Percentiles rank a stretch among this genome's conserved stretches.
phyloP scores from a whole-genome alignment of 2,113 vertebrate species.

The Antennarius striatus region DNA sequence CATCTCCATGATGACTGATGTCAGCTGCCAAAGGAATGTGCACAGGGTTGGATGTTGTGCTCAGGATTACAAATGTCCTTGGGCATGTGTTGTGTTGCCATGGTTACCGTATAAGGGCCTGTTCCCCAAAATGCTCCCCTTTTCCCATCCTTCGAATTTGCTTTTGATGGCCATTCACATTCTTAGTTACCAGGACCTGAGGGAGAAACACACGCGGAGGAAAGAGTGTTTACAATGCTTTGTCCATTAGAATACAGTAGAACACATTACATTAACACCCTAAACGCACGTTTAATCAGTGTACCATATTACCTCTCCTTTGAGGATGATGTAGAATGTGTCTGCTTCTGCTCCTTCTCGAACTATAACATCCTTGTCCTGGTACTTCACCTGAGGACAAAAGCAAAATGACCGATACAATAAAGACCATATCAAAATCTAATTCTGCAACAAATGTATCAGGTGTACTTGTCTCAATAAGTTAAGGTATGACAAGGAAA shows the following conservation, averaged over 20 bases:
- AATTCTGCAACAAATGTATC: no score
- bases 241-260: no score
- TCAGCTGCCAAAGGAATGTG: no score
- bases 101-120: constrained; percentile 84
- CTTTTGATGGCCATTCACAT: constrained; percentile 75
- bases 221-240: neutral
- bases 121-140: constrained; percentile 85
- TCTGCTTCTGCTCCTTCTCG: constrained; percentile 80
- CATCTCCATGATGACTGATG: no score
- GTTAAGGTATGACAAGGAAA: no score
- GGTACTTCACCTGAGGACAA: constrained; percentile 77
- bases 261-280: no score
- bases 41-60: no score
- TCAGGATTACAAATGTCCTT: constrained; percentile 12
- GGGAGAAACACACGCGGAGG: neutral
- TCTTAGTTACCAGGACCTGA: constrained; percentile 81
- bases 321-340: constrained; percentile 83
- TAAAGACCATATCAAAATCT: no score
- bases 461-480: no score
- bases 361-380: constrained; percentile 79
- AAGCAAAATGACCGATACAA: neutral
- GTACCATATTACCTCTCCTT: constrained; percentile 76
- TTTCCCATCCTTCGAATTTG: constrained; percentile 78
- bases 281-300: neutral
- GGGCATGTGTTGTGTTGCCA: constrained; percentile 34